Conservation (phyloP, 2,113 vertebrate genomes). For the Orthonyx spaldingii region DNA sequence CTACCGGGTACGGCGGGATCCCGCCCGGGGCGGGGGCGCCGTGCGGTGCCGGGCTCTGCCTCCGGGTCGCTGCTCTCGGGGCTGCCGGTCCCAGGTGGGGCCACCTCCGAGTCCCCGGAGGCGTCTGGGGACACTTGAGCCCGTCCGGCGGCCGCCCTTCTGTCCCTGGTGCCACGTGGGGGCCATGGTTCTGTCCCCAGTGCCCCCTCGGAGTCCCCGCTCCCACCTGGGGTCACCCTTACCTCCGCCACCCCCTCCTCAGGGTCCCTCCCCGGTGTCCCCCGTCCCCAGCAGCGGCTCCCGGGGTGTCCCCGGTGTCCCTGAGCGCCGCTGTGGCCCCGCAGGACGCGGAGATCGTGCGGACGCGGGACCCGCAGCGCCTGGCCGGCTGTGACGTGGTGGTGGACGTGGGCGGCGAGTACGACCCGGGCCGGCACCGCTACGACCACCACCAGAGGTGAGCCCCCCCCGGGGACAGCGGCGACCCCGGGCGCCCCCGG, state of each 20-base stretch:
- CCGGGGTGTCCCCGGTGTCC: rapidly evolving
- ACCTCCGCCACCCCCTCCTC: not conserved
- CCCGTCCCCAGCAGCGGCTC: not conserved
- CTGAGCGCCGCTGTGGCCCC: rapidly evolving
- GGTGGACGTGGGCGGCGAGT: slow-evolving; percentile 92
- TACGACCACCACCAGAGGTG: slow-evolving; percentile 97
- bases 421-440: slow-evolving; percentile 82
- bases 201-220: not conserved
- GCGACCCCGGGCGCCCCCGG: rapidly evolving
- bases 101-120: not conserved
- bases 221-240: not conserved
- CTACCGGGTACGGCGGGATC: slow-evolving; percentile 83
- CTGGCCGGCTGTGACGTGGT: slow-evolving; percentile 85
- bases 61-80: too few relatives aligned
- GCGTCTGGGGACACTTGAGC: too few relatives aligned
- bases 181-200: not conserved
- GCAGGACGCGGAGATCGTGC: slow-evolving; percentile 86
- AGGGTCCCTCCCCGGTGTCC: not conserved
- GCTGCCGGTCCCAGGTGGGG: not conserved
- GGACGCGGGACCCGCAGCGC: slow-evolving; percentile 81
- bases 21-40: too few relatives aligned
- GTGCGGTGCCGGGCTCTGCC: too few relatives aligned
- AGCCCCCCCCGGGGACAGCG: rapidly evolving
- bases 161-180: not conserved
- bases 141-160: too few relatives aligned